Conservation (phyloP, 1,140 invertebrate genomes). For the Bombus confusus region DNA sequence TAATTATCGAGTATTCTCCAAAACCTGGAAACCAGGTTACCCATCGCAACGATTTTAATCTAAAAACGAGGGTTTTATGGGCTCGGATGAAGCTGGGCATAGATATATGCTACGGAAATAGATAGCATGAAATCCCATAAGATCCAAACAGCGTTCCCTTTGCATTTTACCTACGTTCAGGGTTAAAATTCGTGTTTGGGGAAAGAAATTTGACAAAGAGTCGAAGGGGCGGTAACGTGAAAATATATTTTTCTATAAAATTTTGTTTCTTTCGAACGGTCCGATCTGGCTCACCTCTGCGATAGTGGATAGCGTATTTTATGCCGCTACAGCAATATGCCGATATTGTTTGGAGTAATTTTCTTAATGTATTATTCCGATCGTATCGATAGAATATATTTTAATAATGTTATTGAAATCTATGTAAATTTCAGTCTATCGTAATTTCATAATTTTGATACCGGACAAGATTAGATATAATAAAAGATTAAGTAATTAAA, state of each 20-base stretch:
- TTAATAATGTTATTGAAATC: not conserved
- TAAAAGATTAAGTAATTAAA: not conserved
- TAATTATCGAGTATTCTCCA: slow-evolving; percentile 39
- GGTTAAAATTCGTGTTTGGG: slow-evolving; percentile 42
- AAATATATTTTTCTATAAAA: slow-evolving; percentile 32
- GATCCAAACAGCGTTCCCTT: slow-evolving; percentile 29
- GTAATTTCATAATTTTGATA: not conserved
- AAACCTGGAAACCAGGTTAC: slow-evolving; percentile 42
- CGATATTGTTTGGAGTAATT: not conserved
- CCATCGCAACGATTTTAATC: slow-evolving; percentile 55
- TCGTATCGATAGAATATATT: not conserved
- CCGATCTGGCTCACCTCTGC: not conserved
- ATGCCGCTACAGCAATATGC: not conserved
- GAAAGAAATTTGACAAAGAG: not conserved
- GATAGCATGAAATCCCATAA: slow-evolving; percentile 44
- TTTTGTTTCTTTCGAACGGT: not conserved
- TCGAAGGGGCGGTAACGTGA: slow-evolving; percentile 15
- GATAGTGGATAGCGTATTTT: no score
- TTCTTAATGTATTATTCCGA: not conserved
- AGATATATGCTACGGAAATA: slow-evolving; percentile 35
- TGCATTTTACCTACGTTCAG: slow-evolving; percentile 33
- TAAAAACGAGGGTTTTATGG: slow-evolving; percentile 65
- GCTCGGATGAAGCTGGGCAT: slow-evolving; percentile 17
- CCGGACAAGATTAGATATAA: no score
- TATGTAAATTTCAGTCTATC: not conserved